Evolutionary conservation across 2,113 vertebrate species (phyloP), one percentile per base, ranked within the genome.

Genomic region (Gavialis gangeticus): DNA sequence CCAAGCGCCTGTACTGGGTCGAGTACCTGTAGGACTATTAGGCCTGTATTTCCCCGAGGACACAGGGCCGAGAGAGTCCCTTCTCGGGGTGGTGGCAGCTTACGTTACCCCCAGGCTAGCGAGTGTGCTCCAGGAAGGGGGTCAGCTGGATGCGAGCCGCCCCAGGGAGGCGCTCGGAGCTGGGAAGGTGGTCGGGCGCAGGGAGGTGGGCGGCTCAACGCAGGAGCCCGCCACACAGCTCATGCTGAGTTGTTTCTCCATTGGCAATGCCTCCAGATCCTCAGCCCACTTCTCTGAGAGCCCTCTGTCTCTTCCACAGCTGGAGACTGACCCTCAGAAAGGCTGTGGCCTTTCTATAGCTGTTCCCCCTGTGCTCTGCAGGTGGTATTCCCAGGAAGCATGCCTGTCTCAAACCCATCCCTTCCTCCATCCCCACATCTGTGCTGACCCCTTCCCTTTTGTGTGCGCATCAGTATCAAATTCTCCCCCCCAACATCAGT

Each of bases 361-460:
- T 89, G 2, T 57, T 25, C 66, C 18, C 59, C 0, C 0, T 2
- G 1, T 14, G 1, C 67, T 90, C 83, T 37, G 85, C 80, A 84
- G 5, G 28, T 1, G 28, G 24, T 11, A 10, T 76, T 78, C 30
- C 86, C 28, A 71, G 89, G 80, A 15, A 87, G 37, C 24, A 75
- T 14, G 60, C 34, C 22, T 62, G 1, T 1, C 3, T 17, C 77
- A 9, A 55, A 73, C 0, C 25, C 80, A 82, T n/a, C 21, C 75
- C 54, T 76, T 67, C 73, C 66, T 80, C 21, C 69, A 14, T 1
- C 27, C 30, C 6, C 6, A 2, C 12, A 64, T 27, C 67, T 63
- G 67, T 64, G 46, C 34, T 37, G 24, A 34, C 24, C 69, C 34
- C 21, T 22, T 46, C 46, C 46, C 46, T 46, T 46, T 46, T 9